Evolutionary conservation across 1,140 invertebrate genomes (phyloP).

Genomic region (Anadara kagoshimensis): DNA sequence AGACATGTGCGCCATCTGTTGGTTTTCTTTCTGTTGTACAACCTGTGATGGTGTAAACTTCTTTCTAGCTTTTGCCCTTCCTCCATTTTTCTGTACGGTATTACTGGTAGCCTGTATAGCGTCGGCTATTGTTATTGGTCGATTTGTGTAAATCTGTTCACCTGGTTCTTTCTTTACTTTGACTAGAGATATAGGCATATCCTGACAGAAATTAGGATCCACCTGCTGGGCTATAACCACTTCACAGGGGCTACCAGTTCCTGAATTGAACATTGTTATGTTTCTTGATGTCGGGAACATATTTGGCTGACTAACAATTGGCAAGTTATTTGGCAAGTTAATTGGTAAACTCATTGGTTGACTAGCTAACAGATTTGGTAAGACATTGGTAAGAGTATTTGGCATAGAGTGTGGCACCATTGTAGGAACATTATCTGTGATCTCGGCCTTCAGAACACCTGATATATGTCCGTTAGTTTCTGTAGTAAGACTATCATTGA

Average conservation of each 20-base stretch:
- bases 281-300: constrained; percentile 16
- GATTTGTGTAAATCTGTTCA: constrained; percentile 15
- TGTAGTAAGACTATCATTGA: constrained; percentile 1
- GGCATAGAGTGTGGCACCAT: constrained; percentile 23
- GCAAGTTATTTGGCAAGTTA: constrained; percentile 33
- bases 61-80: constrained; percentile 39
- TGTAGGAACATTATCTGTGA: constrained; percentile 4
- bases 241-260: constrained; percentile 10
- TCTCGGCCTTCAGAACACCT: constrained; percentile 3
- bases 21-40: constrained; percentile 14
- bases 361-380: constrained; percentile 43
- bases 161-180: constrained; percentile 52
- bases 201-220: constrained; percentile 26
- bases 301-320: constrained; percentile 21
- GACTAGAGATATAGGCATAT: constrained; percentile 46
- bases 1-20: neutral
- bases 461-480: constrained; percentile 4
- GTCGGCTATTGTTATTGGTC: constrained; percentile 3
- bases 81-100: constrained; percentile 2
- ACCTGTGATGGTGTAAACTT: constrained; percentile 36
- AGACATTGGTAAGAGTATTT: constrained; percentile 21
- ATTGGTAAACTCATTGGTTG: constrained; percentile 28
- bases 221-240: neutral
- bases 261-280: constrained; percentile 11
- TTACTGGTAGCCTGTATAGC: constrained; percentile 3